phyloP scores from a whole-genome alignment of 2,888 invertebrate genomes.

The Noctua fimbriata region DNA sequence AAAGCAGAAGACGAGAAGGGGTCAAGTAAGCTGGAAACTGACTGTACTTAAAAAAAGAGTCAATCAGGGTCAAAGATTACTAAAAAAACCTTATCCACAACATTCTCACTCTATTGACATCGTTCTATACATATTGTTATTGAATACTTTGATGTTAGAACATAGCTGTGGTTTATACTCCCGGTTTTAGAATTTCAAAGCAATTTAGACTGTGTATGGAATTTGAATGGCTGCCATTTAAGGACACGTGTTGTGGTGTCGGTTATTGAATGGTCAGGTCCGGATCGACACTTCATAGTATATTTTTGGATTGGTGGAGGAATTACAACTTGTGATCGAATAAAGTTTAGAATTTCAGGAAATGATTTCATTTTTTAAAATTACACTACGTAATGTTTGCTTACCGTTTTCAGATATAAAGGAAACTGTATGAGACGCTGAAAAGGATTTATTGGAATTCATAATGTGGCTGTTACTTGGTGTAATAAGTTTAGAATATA shows the following conservation, averaged over 20 bases:
- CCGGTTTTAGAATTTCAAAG: constrained; percentile 41
- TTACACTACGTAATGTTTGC: not conserved
- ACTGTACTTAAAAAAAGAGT: not conserved
- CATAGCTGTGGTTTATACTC: constrained; percentile 41
- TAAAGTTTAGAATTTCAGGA: not conserved
- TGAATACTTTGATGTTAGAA: constrained; percentile 50
- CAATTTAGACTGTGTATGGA: constrained; percentile 42
- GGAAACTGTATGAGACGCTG: not conserved
- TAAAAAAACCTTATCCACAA: constrained; percentile 10
- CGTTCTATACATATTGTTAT: constrained; percentile 31
- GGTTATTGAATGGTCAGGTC: constrained; percentile 19
- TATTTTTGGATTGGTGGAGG: not conserved
- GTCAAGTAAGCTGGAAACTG: not conserved
- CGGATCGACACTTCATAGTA: not conserved
- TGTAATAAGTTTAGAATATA: too few species aligned
- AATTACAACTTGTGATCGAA: not conserved
- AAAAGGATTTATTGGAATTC: not conserved
- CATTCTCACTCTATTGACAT: constrained; percentile 9
- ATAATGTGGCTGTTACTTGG: not conserved
- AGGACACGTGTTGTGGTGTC: constrained; percentile 14
- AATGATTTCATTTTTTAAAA: not conserved
- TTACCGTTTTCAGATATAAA: not conserved
- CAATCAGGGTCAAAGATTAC: constrained; percentile 63
- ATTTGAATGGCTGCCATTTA: constrained; percentile 38
- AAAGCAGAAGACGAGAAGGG: not conserved